phyloP scores from a whole-genome alignment of 2,888 invertebrate species.

The Cephus runcator region DNA sequence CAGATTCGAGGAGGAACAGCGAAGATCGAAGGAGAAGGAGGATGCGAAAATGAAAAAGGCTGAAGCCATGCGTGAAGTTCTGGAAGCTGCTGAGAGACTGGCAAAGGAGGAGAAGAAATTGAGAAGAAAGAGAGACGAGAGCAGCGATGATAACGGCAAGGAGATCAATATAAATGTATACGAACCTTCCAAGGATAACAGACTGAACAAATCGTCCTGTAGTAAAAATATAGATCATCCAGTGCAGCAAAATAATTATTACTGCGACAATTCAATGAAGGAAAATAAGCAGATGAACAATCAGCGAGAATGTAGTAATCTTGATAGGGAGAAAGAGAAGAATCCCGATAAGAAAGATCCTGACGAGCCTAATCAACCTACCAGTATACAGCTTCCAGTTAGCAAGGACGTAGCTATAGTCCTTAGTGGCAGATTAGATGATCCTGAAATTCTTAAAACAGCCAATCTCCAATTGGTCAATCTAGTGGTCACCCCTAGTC shows the following conservation, averaged over 20 bases:
- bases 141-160: conserved; percentile 18
- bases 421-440: conserved; percentile 55
- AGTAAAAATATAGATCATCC: neutral
- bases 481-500: conserved; percentile 50
- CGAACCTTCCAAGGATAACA: neutral
- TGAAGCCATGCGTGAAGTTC: conserved; percentile 79
- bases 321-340: conserved; percentile 3
- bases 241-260: neutral
- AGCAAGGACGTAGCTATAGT: conserved; percentile 60
- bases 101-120: conserved; percentile 73
- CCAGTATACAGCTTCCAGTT: conserved; percentile 47
- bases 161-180: conserved; percentile 9
- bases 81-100: conserved; percentile 77
- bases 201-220: neutral
- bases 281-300: conserved; percentile 5
- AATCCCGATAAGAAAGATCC: conserved; percentile 1
- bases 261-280: neutral
- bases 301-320: conserved; percentile 4
- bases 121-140: conserved; percentile 35
- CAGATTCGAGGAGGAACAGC: conserved; percentile 77
- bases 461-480: conserved; percentile 54
- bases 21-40: conserved; percentile 74
- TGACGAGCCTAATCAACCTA: neutral
- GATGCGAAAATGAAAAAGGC: conserved; percentile 78
- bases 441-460: conserved; percentile 49